These are phyloP conservation scores for Myanophis thanlyinensis DNA, from an alignment of 2,113 vertebrate species.

Conservation along the genomic window DNA sequence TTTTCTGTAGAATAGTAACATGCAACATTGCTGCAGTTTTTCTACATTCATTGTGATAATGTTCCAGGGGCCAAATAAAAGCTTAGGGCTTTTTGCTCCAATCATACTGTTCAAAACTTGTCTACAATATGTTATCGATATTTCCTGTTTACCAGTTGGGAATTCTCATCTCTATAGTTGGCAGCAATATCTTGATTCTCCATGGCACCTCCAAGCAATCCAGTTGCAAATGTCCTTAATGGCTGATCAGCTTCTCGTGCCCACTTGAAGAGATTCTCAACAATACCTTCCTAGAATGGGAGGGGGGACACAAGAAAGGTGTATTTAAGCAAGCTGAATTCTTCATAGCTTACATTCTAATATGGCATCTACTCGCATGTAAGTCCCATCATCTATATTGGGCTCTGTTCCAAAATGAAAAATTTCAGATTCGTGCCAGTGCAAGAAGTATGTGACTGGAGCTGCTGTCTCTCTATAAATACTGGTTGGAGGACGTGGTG, in stretches of 20 bases:
- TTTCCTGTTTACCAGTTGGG: slow-evolving; percentile 80
- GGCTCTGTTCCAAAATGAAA: neutral
- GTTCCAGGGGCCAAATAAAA: neutral
- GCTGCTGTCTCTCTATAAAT: too few species aligned
- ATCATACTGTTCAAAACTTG: neutral
- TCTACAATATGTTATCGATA: neutral
- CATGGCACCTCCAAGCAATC: slow-evolving; percentile 96
- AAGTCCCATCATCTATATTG: neutral
- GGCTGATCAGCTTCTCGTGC: slow-evolving; percentile 94
- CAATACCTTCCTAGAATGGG: slow-evolving; percentile 89
- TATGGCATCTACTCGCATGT: neutral
- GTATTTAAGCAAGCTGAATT: neutral
- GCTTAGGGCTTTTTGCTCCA: neutral
- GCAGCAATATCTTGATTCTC: slow-evolving; percentile 99
- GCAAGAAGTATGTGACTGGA: too few species aligned
- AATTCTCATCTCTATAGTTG: slow-evolving; percentile 98
- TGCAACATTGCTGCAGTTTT: neutral
- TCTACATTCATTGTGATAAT: neutral
- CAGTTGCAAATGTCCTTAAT: slow-evolving; percentile 91
- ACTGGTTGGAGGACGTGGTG: too few species aligned
- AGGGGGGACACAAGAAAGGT: slow-evolving; percentile 31
- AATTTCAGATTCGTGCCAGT: neutral
- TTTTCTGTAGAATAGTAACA: neutral
- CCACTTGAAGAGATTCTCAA: slow-evolving; percentile 98
- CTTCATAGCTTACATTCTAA: neutral